Evolutionary conservation across 2,113 vertebrate species (phyloP), one percentile per base, ranked within the genome.

Genomic region (Forbesichthys agassizii): DNA sequence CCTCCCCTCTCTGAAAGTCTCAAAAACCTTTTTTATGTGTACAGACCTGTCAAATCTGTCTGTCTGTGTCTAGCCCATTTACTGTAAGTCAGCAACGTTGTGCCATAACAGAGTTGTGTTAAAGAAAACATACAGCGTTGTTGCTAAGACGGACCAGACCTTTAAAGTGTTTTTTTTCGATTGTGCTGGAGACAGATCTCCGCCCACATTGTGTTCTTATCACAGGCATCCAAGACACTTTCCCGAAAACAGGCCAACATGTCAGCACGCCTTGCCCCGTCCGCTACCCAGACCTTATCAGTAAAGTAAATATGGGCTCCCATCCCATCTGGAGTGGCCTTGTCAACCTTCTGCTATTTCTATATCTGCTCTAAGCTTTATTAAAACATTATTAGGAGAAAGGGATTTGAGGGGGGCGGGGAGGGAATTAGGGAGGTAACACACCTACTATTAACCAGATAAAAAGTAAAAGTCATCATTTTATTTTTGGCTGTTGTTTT

Each of bases 221-320:
- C 87, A 76, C n/a, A 47, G 66, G 79, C 74, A 86, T 85, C 82
- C 82, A 79, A 12, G 82, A 71, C 81, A 72, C 62, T 79, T 86
- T 85, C 78, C 68, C 68, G 58, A 85, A 89, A 86, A 77, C 82
- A 82, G 82, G 60, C 63, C 71, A 69, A 79, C 74, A 81, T 83
- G 74, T 85, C 79, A 77, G 72, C 74, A 79, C 27, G 33, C 66
- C 68, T 67, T 33, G 1, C 59, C 56, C 71, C 64, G 74, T 73
- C 69, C 66, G 56, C 60, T 76, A 81, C 73, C 76, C 81, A 84
- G 74, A 79, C 66, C 82, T 89, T 89, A 85, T 89, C 88, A 85
- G 71, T 63, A 75, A 72, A 76, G 74, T 83, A 86, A 88, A 88
- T 84, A 87, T 73, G 73, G 84, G 82, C 78, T 82, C 75, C 80